Conservation (phyloP, 2,797 vertebrate species). For the Pantherophis alleghaniensis region DNA sequence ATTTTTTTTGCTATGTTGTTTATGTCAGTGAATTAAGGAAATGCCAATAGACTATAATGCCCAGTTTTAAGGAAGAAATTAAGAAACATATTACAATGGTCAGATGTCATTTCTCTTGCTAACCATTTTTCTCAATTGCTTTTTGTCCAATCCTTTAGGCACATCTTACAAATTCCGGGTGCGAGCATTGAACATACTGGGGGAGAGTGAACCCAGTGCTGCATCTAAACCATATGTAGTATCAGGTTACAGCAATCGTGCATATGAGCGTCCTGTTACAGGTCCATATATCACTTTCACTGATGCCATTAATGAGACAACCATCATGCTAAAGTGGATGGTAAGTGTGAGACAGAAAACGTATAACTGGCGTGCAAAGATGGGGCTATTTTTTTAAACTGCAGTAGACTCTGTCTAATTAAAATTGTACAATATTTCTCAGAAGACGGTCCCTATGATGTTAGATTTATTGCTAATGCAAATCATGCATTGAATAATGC, state of each 20-base stretch:
- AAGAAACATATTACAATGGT: background rate
- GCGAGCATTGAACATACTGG: constrained; percentile 91
- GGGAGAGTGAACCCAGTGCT: constrained; percentile 91
- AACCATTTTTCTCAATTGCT: background rate
- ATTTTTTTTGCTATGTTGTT: background rate
- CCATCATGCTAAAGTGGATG: constrained; percentile 97
- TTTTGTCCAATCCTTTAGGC: constrained; percentile 68
- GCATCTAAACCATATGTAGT: constrained; percentile 91
- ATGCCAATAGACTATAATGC: background rate
- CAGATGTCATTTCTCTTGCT: background rate
- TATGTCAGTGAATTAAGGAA: background rate
- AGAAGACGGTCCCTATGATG: background rate
- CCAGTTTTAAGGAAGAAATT: constrained; percentile 10
- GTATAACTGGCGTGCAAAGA: background rate
- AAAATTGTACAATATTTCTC: background rate
- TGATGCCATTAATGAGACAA: constrained; percentile 94
- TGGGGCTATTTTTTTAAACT: background rate
- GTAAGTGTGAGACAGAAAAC: constrained; percentile 69
- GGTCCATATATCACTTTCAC: constrained; percentile 99
- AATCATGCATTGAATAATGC: background rate
- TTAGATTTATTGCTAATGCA: background rate
- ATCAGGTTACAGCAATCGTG: constrained; percentile 82
- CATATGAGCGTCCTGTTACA: constrained; percentile 85
- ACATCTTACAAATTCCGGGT: constrained; percentile 95
- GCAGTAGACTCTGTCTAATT: background rate